Base-by-base conservation (phyloP, 2,888 invertebrate genomes). In the Brenthis ino region DNA sequence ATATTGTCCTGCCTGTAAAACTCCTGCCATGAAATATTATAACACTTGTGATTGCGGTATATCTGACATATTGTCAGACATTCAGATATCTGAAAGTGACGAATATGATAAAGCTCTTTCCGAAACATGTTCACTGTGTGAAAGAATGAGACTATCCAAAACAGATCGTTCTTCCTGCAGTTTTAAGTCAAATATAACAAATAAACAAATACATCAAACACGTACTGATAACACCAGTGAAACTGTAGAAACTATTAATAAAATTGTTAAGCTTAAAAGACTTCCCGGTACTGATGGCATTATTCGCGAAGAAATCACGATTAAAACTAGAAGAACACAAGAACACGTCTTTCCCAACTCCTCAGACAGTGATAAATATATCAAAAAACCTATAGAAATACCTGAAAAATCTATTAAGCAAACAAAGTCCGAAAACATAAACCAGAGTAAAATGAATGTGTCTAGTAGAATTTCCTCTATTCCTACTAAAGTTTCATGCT, bases 281-380 rank as follows among this genome's bases (percentile, higher is more conserved):
- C 51, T 75, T 14, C 70, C 76, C 24, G 81, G 84, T 33, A 72
- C 75, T 20, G 80, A 85, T 68, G 85, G 85, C 2, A 81, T 79
- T 24, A 68, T 85, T 11, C 74, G 72, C 13, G 82, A 83, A 73
- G 79, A 85, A 70, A 84, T 79, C 71, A 77, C 80, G 76, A 73
- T 79, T 0, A 79, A 83, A n/a, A 83, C 80, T 13, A 76, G 83
- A 2, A 83, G 75, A 71, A 82, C 79, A 5, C 80, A 83, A 69
- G 80, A 69, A 54, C 75, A 77, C 66, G 73, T 76, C 65, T 77
- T 78, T n/a, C 14, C 67, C 37, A 47, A 20, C 43, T 14, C 28
- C 47, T 66, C 66, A 12, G 54, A 63, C 43, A 11, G 37, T 37
- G 14, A 28, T 20, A 33, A 66, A 43, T 33, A 48, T 50, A 47